A percentile compares a stretch with the other conserved stretches of the same genome.
These are phyloP conservation scores for Toxotes jaculatrix DNA, from an alignment of 2,113 vertebrate genomes.

Conservation along the genomic window DNA sequence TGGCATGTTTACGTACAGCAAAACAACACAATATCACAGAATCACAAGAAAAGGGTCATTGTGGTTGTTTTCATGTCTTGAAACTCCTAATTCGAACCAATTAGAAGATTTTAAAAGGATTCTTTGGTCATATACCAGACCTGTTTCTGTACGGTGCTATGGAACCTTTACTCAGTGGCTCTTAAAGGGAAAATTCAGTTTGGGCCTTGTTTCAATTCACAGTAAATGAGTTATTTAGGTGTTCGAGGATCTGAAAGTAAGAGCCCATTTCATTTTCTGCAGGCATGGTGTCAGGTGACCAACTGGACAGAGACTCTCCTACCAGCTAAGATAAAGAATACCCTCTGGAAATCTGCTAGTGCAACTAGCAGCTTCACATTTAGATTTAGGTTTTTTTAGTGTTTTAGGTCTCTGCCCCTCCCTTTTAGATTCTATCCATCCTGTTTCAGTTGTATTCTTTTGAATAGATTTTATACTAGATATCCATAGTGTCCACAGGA, in stretches of 20 bases:
- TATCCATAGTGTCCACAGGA: background rate
- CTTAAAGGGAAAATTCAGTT: too few species aligned
- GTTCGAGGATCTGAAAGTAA: background rate
- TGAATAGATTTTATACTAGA: too few species aligned
- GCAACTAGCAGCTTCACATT: too few species aligned
- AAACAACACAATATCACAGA: background rate
- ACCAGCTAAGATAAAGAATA: too few species aligned
- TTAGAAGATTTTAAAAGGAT: slow-evolving; percentile 64
- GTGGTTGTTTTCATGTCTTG: background rate
- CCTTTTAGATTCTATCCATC: too few species aligned
- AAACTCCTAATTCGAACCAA: slow-evolving; percentile 1
- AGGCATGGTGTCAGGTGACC: background rate
- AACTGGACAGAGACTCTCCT: too few species aligned
- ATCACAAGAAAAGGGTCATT: background rate
- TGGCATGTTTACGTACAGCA: background rate
- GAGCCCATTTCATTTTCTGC: background rate
- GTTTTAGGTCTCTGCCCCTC: too few species aligned
- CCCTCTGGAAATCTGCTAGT: too few species aligned
- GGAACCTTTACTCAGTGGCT: background rate
- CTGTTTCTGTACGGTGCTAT: background rate
- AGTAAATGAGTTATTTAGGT: background rate
- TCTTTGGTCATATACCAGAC: slow-evolving; percentile 57
- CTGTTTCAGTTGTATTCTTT: too few species aligned
- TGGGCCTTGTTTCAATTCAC: too few species aligned
- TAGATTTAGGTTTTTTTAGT: too few species aligned